A percentile compares a stretch with the other conserved stretches of the same genome.
These are phyloP conservation scores for Rhinoptilus africanus DNA, from an alignment of 2,113 vertebrate genomes.

Conservation along the genomic window DNA sequence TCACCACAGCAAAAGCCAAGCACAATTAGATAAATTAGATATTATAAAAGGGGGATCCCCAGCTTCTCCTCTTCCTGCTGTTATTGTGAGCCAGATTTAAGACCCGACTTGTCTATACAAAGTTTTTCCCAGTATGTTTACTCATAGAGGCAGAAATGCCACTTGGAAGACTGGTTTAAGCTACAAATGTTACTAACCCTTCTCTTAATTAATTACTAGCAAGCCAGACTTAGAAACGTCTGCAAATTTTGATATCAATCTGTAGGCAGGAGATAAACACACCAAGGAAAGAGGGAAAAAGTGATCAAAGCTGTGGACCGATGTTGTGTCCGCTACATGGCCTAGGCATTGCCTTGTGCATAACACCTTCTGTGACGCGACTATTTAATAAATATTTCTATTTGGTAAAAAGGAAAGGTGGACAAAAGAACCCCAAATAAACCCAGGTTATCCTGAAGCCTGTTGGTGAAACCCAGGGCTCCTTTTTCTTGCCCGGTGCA, in stretches of 20 bases:
- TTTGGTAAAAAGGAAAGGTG: background rate
- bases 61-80: background rate
- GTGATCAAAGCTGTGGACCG: fast-evolving
- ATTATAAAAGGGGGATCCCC: background rate
- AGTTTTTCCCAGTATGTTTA: background rate
- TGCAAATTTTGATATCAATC: background rate
- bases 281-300: background rate
- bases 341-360: fast-evolving
- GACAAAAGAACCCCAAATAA: background rate
- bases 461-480: background rate
- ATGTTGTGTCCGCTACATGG: fast-evolving
- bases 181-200: background rate
- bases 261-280: background rate
- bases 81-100: background rate
- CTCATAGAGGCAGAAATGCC: background rate
- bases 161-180: background rate
- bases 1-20: background rate
- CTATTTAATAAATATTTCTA: background rate
- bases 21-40: background rate
- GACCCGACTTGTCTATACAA: background rate
- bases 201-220: background rate
- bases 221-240: background rate
- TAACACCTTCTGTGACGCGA: background rate
- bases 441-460: background rate
- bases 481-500: background rate